Evolutionary conservation across 2,113 vertebrate species (phyloP).

Genomic region (Salvelinus namaycush): DNA sequence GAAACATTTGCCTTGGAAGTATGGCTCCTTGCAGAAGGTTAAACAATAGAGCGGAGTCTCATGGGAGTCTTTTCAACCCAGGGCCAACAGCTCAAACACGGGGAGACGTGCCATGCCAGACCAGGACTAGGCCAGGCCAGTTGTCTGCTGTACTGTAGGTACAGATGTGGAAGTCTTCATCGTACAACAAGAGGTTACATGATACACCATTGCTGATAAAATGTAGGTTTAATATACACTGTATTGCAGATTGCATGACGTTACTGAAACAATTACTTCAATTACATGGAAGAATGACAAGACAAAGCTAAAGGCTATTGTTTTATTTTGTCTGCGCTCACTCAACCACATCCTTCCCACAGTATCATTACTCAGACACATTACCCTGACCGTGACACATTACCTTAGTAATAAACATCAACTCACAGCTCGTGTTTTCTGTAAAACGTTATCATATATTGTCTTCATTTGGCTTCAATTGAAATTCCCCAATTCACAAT

Average conservation of each 20-base stretch:
- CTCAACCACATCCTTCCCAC: not conserved
- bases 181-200: not conserved
- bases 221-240: not conserved
- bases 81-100: slow-evolving; percentile 22
- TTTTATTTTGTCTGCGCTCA: not conserved
- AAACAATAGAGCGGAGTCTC: slow-evolving; percentile 8
- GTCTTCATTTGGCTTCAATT: slow-evolving; percentile 38
- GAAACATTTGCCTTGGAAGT: slow-evolving; percentile 42
- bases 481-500: slow-evolving; percentile 22
- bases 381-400: not conserved
- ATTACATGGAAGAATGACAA: not conserved
- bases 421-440: slow-evolving; percentile 27
- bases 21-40: slow-evolving; percentile 24
- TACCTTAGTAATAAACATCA: slow-evolving; percentile 37
- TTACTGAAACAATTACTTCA: no score
- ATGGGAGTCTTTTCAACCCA: slow-evolving; percentile 40
- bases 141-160: not conserved
- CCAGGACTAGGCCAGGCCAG: slow-evolving; percentile 4
- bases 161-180: not conserved
- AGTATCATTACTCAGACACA: slow-evolving; percentile 28
- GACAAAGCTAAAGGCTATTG: not conserved
- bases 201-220: not conserved
- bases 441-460: slow-evolving; percentile 2
- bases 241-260: not conserved
- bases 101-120: slow-evolving; percentile 30